A percentile compares a stretch with the other conserved stretches of the same genome.
phyloP scores from a whole-genome alignment of 2,888 invertebrate species.

The Troides aeacus region DNA sequence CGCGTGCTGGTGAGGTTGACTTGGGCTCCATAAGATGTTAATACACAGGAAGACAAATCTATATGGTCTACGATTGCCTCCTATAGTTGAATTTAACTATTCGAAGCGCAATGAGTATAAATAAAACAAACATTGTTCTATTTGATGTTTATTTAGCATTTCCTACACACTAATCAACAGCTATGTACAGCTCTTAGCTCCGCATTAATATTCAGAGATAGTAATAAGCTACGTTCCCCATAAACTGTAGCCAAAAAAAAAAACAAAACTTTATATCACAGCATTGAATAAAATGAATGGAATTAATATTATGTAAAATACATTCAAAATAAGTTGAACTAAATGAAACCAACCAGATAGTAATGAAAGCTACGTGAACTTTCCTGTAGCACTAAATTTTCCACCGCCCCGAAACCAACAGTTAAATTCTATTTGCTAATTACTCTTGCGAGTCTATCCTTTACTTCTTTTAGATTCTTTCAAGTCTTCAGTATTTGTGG shows the following conservation, averaged over 20 bases:
- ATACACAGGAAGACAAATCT: too few species aligned
- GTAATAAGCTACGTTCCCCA: conserved; percentile 12
- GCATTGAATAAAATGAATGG: conserved; percentile 23
- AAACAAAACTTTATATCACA: conserved; percentile 27
- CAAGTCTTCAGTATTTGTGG: conserved; percentile 51
- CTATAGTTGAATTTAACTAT: background rate
- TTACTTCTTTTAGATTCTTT: conserved; percentile 71
- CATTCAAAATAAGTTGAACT: conserved; percentile 21
- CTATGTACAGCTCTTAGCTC: conserved; percentile 64
- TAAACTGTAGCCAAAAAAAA: conserved; percentile 6
- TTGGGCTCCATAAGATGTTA: too few species aligned
- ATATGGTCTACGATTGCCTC: background rate
- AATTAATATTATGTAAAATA: conserved; percentile 17
- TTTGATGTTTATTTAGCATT: conserved; percentile 56
- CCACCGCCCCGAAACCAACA: conserved; percentile 13
- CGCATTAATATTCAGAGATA: conserved; percentile 36
- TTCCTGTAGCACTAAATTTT: conserved; percentile 15
- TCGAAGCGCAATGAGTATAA: background rate
- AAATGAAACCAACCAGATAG: conserved; percentile 12
- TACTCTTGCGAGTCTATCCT: conserved; percentile 46
- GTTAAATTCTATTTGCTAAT: conserved; percentile 23
- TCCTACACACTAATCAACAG: conserved; percentile 76
- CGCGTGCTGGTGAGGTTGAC: too few species aligned
- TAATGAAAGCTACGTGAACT: conserved; percentile 5
- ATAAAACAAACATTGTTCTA: conserved; percentile 31